Percentiles rank a stretch among this genome's conserved stretches.
Conservation (phyloP, 2,888 invertebrate species). For the Yponomeuta sedellus region DNA sequence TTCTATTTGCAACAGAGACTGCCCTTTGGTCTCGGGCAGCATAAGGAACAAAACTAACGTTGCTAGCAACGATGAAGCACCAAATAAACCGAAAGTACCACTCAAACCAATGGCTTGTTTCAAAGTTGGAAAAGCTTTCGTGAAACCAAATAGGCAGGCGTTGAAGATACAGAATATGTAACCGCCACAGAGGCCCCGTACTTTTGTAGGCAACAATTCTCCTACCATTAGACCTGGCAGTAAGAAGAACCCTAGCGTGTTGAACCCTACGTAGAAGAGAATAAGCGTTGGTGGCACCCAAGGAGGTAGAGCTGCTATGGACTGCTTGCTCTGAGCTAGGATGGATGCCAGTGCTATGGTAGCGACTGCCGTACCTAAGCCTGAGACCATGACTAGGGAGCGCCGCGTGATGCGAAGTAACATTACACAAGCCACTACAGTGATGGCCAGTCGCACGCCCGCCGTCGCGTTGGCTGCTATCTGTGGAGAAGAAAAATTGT, state of each 20-base stretch:
- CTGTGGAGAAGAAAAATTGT: constrained; percentile 30
- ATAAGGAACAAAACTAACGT: constrained; percentile 81
- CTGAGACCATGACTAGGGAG: constrained; percentile 80
- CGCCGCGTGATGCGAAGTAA: constrained; percentile 80
- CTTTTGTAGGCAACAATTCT: constrained; percentile 83
- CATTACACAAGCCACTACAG: constrained; percentile 80
- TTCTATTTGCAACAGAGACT: constrained; percentile 83
- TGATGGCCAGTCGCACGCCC: constrained; percentile 78
- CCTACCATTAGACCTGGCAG: constrained; percentile 86
- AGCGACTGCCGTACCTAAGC: constrained; percentile 79
- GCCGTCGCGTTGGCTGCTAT: constrained; percentile 83
- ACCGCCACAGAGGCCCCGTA: constrained; percentile 84
- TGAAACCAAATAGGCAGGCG: constrained; percentile 79
- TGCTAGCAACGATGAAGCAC: constrained; percentile 77
- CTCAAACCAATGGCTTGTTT: constrained; percentile 77
- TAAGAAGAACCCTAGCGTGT: constrained; percentile 84
- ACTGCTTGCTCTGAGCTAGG: constrained; percentile 40
- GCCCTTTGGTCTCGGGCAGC: constrained; percentile 85
- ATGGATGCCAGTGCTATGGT: constrained; percentile 74
- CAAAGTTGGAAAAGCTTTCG: constrained; percentile 83
- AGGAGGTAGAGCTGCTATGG: constrained; percentile 29
- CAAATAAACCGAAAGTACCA: constrained; percentile 84
- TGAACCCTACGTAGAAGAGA: constrained; percentile 83
- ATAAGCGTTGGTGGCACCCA: constrained; percentile 54
- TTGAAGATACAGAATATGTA: constrained; percentile 84